A percentile compares a stretch with the other conserved stretches of the same genome.
Evolutionary conservation across 1,140 invertebrate species (phyloP).

Genomic region (Panagrolaimus sp.): DNA sequence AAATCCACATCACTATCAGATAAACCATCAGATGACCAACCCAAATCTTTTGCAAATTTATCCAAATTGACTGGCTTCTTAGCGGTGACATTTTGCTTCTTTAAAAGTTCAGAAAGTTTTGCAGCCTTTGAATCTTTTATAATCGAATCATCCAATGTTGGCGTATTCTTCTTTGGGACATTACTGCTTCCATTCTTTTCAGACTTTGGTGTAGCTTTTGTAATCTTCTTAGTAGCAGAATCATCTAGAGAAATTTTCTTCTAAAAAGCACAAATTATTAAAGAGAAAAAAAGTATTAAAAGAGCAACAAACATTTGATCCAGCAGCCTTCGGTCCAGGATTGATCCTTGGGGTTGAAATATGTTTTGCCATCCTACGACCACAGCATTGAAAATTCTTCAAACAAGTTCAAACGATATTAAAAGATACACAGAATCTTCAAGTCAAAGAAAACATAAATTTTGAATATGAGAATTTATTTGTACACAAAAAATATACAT

Average conservation of each 20-base stretch:
- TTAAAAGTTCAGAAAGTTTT: not conserved
- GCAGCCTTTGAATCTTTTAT: not conserved
- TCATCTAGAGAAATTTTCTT: not conserved
- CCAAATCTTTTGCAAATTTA: not conserved
- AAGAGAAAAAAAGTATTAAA: too few species aligned
- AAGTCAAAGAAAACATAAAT: not conserved
- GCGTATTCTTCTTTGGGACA: not conserved
- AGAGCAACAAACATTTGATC: too few species aligned
- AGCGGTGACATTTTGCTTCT: not conserved
- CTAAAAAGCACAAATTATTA: too few species aligned
- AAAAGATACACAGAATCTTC: slow-evolving; percentile 6
- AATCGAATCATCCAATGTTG: not conserved
- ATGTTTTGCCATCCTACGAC: slow-evolving; percentile 10
- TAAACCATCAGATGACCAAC: not conserved
- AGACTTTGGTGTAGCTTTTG: not conserved
- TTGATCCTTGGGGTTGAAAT: too few species aligned
- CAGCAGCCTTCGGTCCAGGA: too few species aligned
- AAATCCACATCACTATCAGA: not conserved
- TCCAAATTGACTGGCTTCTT: not conserved
- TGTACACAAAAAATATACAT: not conserved
- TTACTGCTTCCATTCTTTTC: not conserved
- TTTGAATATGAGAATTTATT: too few species aligned
- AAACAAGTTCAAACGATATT: not conserved
- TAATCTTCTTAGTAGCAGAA: not conserved
- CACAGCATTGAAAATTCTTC: too few species aligned